Evolutionary conservation across 2,113 vertebrate genomes (phyloP), one percentile per base, ranked within the genome.

Genomic region (Hydropotes inermis): DNA sequence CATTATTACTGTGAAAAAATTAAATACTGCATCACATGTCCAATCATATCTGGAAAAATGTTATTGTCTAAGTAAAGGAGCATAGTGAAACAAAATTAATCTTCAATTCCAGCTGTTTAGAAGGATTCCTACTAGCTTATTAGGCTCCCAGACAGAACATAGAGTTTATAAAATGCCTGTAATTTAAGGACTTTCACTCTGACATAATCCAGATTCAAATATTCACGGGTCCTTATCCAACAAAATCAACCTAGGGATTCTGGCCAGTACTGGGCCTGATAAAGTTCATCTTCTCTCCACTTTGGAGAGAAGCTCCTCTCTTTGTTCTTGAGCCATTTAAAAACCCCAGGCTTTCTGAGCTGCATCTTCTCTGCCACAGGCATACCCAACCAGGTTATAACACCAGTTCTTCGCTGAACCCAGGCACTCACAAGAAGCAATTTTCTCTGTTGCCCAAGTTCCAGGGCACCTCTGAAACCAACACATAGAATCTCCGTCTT

Each of bases 361-460:
- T 84, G 12, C 39, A 13, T 13, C 47, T 19, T 52, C 74, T 43
- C 25, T 60, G 33, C 60, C 47, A 12, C 45, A 9, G 86, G 23
- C 54, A 6, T 39, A 3, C 27, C 47, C 50, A n/a, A 13, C 15
- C 25, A 1, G 3, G 5, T 27, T 4, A 74, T 14, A 27, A 16
- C 6, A 10, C 17, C 7, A 6, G 15, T 3, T 27, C 54, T 17
- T 16, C 1, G 13, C 60, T 0, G 3, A n/a, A 6, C 43, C 13
- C 28, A 2, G 60, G 60, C 36, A 27, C 81, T 21, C 79, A 4
- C 52, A 58, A 54, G 16, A 30, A 47, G 52, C 0, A 1, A 7
- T 57, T 67, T 57, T 89, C 74, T 17, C 61, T 17, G 27, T 39
- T n/a, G 13, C 6, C 6, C n/a, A 36, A 47, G 55, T 55, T 11